Evolutionary conservation across 1,140 invertebrate genomes (phyloP).

Genomic region (Drosophila willistoni): DNA sequence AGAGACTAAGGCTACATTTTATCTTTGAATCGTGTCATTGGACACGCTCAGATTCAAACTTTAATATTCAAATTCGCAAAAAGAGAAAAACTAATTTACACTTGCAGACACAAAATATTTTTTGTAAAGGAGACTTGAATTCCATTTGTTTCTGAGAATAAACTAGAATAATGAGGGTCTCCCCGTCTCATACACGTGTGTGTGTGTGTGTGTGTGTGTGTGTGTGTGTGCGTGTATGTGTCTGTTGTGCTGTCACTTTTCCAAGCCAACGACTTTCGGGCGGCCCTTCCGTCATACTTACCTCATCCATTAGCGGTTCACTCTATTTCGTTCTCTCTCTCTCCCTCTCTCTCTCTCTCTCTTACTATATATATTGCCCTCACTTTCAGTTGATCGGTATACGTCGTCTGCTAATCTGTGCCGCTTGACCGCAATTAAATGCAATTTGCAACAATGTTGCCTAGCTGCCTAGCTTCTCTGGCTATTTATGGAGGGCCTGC

Average conservation of each 20-base stretch:
- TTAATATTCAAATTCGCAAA: too few relatives aligned
- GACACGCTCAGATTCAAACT: too few relatives aligned
- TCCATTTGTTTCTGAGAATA: not conserved
- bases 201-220: not conserved
- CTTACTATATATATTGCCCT: too few relatives aligned
- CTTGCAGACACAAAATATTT: too few relatives aligned
- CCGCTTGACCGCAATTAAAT: slow-evolving; percentile 53
- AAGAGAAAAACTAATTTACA: too few relatives aligned
- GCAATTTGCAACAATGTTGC: slow-evolving; percentile 67
- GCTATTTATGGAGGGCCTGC: slow-evolving; percentile 57
- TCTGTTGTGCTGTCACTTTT: slow-evolving; percentile 15
- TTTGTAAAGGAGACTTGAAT: too few relatives aligned
- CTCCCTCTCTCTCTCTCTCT: too few relatives aligned
- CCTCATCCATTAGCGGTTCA: slow-evolving; percentile 14
- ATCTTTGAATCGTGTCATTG: too few relatives aligned
- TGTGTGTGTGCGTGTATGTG: not conserved
- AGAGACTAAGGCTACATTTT: too few relatives aligned
- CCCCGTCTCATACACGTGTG: too few relatives aligned
- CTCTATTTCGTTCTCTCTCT: not conserved
- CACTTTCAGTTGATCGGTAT: not conserved
- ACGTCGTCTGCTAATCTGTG: slow-evolving; percentile 56
- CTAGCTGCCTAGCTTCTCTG: slow-evolving; percentile 14
- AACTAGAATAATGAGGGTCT: too few relatives aligned
- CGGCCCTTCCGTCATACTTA: not conserved
- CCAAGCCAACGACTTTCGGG: slow-evolving; percentile 11